Base-by-base conservation (phyloP, 2,888 invertebrate genomes). In the Scrobipalpa atriplicella region DNA sequence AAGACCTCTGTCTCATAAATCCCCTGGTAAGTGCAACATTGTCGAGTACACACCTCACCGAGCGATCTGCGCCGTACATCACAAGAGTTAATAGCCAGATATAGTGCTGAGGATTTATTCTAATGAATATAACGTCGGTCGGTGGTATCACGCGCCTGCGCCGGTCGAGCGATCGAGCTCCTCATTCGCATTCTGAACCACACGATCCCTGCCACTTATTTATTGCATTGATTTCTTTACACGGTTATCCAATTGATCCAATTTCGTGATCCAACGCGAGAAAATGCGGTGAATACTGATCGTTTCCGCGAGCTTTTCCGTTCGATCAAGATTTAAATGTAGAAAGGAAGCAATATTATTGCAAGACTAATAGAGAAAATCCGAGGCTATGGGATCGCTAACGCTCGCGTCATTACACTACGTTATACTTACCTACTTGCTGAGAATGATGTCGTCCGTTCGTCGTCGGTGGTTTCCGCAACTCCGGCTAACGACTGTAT, bases 191-290 rank as follows among this genome's bases (percentile, higher is more conserved):
- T 58, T 36, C 58, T 36, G 36, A 54, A 38, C 36, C 58, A 36
- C 56, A 58, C 58, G 58, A 58, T 58, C 38, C 21, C 29, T 7
- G 58, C 58, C 16, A 58, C 58, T 58, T 58, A 58, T 58, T 58
- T 58, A 58, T 38, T 29, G 58, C 29, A 36, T 38, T 36, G 36
- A 36, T 56, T 36, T 36, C 56, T 56, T 56, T 56, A 56, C 56
- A 56, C 56, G n/a, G 21, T 38, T 38, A 36, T 16, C 38, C 38
- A 58, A 58, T 58, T 58, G 58, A n/a, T 58, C 58, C 38, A 38
- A 16, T 29, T 36, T 16, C 16, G 19, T 21, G 54, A 21, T 56
- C 21, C 8, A 56, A 56, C 21, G 54, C 11, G 11, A 21, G 47
- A 47, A 47, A 47, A 47, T 47, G 47, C n/a, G 10, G 10, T 47